phyloP scores from a whole-genome alignment of 2,113 vertebrate species.

The Agelaius tricolor region DNA sequence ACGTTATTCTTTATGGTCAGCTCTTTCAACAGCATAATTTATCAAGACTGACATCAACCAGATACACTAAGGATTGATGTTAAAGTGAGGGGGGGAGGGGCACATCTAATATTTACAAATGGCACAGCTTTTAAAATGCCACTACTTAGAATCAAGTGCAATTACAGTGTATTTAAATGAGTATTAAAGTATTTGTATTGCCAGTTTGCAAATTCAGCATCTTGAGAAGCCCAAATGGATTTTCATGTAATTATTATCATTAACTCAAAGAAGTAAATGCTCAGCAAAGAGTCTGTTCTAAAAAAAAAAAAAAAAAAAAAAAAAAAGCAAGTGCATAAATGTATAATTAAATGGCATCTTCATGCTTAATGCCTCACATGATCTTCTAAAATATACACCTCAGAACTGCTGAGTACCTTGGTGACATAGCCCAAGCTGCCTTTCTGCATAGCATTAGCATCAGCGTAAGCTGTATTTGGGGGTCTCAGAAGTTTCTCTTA shows the following conservation, averaged over 20 bases:
- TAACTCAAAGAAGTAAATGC: constrained; percentile 18
- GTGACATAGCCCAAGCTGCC: neutral
- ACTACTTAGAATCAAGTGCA: constrained; percentile 30
- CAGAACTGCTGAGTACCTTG: neutral
- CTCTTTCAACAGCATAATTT: constrained; percentile 37
- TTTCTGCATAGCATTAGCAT: neutral
- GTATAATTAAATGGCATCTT: constrained; percentile 7
- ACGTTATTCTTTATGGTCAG: constrained; percentile 26
- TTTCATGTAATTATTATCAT: constrained; percentile 59
- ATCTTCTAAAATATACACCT: constrained; percentile 24
- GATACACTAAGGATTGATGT: neutral
- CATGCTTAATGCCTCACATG: neutral
- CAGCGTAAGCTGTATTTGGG: neutral
- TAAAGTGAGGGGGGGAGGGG: neutral
- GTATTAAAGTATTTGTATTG: constrained; percentile 50
- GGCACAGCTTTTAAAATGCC: neutral
- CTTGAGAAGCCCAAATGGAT: constrained; percentile 23
- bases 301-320: neutral
- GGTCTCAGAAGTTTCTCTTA: neutral
- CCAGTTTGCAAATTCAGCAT: constrained; percentile 55
- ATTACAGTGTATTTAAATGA: constrained; percentile 46
- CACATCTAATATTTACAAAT: constrained; percentile 1
- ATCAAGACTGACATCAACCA: constrained; percentile 30
- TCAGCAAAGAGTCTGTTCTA: neutral
- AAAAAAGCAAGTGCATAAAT: neutral